phyloP scores from a whole-genome alignment of 2,113 vertebrate genomes.

The Dunckerocampus dactyliophorus region DNA sequence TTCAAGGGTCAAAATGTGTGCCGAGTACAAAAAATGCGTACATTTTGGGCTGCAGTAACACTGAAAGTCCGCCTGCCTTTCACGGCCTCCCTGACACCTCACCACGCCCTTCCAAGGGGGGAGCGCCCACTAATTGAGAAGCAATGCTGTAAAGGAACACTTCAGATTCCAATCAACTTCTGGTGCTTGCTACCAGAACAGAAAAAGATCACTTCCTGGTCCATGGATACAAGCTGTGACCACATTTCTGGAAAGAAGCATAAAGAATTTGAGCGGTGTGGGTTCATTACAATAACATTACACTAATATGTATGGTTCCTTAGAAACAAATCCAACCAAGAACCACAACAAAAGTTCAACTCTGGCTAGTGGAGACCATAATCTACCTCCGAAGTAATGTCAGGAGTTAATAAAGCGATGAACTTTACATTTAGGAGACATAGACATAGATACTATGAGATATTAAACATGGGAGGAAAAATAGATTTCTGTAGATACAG shows the following conservation, averaged over 20 bases:
- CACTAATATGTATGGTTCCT: constrained; percentile 57
- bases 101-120: too few relatives aligned
- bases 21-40: too few relatives aligned
- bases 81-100: too few relatives aligned
- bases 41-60: too few relatives aligned
- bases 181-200: constrained; percentile 24
- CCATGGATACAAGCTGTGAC: constrained; percentile 43
- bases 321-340: constrained; percentile 34
- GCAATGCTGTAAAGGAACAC: too few relatives aligned
- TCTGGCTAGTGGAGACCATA: constrained; percentile 32
- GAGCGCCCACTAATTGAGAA: too few relatives aligned
- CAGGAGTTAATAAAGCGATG: constrained; percentile 57
- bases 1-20: too few relatives aligned
- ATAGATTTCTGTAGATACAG: constrained; percentile 63
- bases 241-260: constrained; percentile 47
- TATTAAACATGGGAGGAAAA: constrained; percentile 46
- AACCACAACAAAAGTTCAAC: constrained; percentile 17
- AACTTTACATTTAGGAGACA: constrained; percentile 33
- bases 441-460: constrained; percentile 40
- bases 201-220: constrained; percentile 44
- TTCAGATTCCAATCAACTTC: constrained; percentile 16
- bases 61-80: too few relatives aligned
- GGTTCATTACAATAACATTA: constrained; percentile 58
- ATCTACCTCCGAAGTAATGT: constrained; percentile 47
- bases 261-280: constrained; percentile 44